phyloP scores from a whole-genome alignment of 2,797 vertebrate genomes.

The Gymnocypris eckloni region DNA sequence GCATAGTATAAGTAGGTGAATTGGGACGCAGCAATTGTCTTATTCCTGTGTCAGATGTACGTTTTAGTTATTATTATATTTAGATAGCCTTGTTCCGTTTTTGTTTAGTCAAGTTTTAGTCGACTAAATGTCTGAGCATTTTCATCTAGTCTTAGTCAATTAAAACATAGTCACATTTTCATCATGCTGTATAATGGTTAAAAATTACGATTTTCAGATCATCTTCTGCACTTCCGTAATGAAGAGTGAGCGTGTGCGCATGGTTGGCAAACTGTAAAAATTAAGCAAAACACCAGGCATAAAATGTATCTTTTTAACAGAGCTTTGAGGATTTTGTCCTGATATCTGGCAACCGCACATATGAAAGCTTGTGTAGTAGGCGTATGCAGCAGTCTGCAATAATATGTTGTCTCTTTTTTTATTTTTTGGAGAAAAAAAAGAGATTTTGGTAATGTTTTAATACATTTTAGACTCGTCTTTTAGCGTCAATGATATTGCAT shows the following conservation, averaged over 20 bases:
- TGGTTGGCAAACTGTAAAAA: not conserved
- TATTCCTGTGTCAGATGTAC: not conserved
- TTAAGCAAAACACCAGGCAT: not conserved
- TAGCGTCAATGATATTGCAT: too few species aligned
- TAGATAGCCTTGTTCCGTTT: not conserved
- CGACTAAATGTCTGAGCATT: not conserved
- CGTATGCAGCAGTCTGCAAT: not conserved
- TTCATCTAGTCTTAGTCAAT: not conserved
- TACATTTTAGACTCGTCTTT: too few species aligned
- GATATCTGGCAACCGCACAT: not conserved
- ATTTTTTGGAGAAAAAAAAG: not conserved
- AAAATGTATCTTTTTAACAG: not conserved
- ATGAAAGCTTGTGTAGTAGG: not conserved
- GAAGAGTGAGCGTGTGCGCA: not conserved
- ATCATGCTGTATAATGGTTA: not conserved
- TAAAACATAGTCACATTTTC: not conserved
- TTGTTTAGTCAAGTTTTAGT: not conserved
- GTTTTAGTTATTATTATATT: not conserved
- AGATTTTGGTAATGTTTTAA: not conserved
- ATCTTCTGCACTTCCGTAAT: not conserved
- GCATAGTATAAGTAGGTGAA: too few species aligned
- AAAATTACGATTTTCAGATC: too few species aligned
- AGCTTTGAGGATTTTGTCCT: not conserved
- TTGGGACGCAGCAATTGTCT: not conserved
- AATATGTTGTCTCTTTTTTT: not conserved